Conservation (phyloP, 2,113 vertebrate genomes). For the Panthera uncia region DNA sequence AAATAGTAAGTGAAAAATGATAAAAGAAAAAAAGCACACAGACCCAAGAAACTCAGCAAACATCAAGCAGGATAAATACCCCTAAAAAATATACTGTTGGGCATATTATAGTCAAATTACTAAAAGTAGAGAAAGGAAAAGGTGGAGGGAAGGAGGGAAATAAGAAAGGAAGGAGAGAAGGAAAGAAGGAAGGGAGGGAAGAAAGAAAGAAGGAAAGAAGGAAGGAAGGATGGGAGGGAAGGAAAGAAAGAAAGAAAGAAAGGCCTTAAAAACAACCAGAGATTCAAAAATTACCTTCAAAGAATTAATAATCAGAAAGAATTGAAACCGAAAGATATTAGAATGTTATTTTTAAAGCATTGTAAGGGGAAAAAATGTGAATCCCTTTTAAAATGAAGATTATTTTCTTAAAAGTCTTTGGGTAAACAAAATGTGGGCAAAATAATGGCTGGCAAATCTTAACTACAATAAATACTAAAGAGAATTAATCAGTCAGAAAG, state of each 20-base stretch:
- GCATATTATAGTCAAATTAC: not conserved
- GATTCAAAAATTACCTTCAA: not conserved
- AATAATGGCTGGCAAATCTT: not conserved
- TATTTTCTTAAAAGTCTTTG: not conserved
- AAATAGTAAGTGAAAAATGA: not conserved
- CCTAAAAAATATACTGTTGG: not conserved
- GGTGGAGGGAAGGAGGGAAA: too few species aligned
- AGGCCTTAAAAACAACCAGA: not conserved
- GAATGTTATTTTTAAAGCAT: not conserved
- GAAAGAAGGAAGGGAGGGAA: fast-evolving
- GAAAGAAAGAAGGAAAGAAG: not conserved
- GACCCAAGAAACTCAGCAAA: not conserved
- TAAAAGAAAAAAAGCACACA: not conserved
- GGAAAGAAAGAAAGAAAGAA: not conserved
- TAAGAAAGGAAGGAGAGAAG: fast-evolving
- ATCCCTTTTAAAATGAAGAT: not conserved
- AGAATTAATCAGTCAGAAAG: not conserved
- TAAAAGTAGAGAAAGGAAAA: not conserved
- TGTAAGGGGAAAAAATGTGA: not conserved
- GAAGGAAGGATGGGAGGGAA: not conserved
- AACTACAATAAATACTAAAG: not conserved
- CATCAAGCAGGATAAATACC: not conserved
- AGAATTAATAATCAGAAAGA: not conserved
- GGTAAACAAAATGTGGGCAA: constrained; percentile 1
- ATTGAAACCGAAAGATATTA: not conserved